These are phyloP conservation scores for Agriopis aurantiaria DNA, from an alignment of 2,888 invertebrate genomes.

Conservation along the genomic window DNA sequence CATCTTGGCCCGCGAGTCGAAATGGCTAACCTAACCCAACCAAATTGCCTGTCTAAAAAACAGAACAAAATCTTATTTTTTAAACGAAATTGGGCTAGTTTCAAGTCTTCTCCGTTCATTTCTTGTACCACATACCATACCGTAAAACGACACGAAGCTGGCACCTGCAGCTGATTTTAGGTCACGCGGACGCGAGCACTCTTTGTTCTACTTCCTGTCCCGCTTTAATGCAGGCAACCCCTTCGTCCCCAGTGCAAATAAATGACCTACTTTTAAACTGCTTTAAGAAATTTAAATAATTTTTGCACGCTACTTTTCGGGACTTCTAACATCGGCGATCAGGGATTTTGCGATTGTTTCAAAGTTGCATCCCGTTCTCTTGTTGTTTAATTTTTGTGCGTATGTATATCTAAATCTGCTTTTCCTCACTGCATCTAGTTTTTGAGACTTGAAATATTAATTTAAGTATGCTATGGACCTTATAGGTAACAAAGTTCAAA, in stretches of 20 bases:
- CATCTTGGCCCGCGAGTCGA: too few species aligned
- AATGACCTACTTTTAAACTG: conserved; percentile 37
- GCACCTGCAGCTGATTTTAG: conserved; percentile 75
- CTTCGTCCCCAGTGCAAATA: conserved; percentile 43
- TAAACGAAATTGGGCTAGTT: too few species aligned
- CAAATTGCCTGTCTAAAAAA: too few species aligned
- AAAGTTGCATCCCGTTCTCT: too few species aligned
- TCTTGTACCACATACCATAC: conserved; percentile 12
- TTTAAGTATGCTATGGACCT: too few species aligned
- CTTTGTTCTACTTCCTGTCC: conserved; percentile 63
- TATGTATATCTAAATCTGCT: neutral
- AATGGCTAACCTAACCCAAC: too few species aligned
- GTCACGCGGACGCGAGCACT: conserved; percentile 70
- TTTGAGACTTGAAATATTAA: too few species aligned
- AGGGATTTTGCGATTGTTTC: neutral
- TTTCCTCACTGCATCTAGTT: neutral
- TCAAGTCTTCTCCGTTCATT: too few species aligned
- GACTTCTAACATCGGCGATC: neutral
- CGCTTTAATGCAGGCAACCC: conserved; percentile 47
- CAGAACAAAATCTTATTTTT: too few species aligned
- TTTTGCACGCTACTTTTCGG: neutral
- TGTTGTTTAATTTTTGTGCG: too few species aligned
- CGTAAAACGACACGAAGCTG: conserved; percentile 58
- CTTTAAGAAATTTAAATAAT: conserved; percentile 31
- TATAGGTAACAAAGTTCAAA: too few species aligned